phyloP scores from a whole-genome alignment of 2,113 vertebrate genomes.

The Sander lucioperca region DNA sequence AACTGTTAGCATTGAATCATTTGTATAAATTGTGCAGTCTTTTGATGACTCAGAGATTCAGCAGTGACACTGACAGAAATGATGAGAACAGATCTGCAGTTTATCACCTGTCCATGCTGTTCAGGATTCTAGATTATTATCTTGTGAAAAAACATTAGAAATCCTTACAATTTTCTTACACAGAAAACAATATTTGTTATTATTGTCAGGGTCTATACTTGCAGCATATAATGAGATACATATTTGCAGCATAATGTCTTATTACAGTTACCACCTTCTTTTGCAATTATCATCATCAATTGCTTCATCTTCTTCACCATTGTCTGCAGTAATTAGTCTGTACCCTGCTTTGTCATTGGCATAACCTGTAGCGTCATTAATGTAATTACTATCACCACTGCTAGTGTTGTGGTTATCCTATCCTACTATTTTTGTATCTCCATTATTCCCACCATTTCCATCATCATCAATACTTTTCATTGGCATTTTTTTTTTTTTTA shows the following conservation, averaged over 20 bases:
- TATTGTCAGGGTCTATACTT: neutral
- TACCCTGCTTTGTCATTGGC: neutral
- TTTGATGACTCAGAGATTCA: neutral
- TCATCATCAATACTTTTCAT: neutral
- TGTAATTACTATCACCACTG: neutral
- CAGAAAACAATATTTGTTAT: neutral
- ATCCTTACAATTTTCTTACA: neutral
- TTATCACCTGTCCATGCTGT: neutral
- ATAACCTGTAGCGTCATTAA: neutral
- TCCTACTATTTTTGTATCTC: neutral
- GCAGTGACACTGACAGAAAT: neutral
- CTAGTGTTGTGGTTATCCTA: neutral
- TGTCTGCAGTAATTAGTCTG: neutral
- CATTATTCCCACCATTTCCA: neutral
- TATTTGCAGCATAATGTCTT: neutral
- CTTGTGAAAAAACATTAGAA: too few relatives aligned
- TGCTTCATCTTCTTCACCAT: neutral
- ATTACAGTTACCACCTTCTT: neutral
- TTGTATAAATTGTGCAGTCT: neutral
- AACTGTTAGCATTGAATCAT: neutral
- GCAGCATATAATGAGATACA: neutral
- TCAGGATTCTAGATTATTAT: neutral
- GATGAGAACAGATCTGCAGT: neutral
- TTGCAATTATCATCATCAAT: neutral
- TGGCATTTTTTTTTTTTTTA: neutral